Conservation (phyloP, 2,797 vertebrate genomes). For the Nothura maculosa region DNA sequence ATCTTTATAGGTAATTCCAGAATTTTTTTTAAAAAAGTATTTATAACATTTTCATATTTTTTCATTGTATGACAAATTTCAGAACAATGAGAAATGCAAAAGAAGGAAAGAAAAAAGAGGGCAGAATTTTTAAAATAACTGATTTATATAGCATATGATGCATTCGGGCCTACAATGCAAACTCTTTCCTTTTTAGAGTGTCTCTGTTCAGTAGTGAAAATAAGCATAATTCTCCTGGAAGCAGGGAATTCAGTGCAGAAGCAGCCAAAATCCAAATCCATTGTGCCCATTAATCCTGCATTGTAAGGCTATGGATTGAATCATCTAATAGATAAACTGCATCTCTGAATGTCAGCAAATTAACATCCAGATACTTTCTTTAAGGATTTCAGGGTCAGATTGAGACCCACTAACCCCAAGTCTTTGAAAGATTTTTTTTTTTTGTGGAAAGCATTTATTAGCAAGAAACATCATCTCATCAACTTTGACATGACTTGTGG, state of each 20-base stretch:
- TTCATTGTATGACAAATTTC: background rate
- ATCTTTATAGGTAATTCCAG: background rate
- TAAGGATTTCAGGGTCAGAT: background rate
- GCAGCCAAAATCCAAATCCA: slow-evolving; percentile 21
- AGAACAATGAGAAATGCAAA: background rate
- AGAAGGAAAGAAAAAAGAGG: background rate
- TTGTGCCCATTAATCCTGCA: slow-evolving; percentile 29
- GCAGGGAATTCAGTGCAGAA: background rate
- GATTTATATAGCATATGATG: background rate
- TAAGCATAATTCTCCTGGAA: background rate
- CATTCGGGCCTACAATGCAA: slow-evolving; percentile 1
- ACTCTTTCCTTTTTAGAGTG: background rate
- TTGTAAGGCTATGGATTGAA: background rate
- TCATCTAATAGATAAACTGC: slow-evolving; percentile 18
- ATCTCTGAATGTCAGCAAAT: background rate
- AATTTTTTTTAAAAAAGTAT: background rate
- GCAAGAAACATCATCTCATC: background rate
- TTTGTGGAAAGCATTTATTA: background rate
- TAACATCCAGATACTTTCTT: background rate
- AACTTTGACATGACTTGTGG: background rate
- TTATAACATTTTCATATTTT: background rate
- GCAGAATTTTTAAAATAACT: background rate
- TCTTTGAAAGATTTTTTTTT: background rate
- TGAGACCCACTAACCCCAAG: background rate
- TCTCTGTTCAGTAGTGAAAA: background rate